Conservation (phyloP, 2,888 invertebrate species). For the Craniophora ligustri region DNA sequence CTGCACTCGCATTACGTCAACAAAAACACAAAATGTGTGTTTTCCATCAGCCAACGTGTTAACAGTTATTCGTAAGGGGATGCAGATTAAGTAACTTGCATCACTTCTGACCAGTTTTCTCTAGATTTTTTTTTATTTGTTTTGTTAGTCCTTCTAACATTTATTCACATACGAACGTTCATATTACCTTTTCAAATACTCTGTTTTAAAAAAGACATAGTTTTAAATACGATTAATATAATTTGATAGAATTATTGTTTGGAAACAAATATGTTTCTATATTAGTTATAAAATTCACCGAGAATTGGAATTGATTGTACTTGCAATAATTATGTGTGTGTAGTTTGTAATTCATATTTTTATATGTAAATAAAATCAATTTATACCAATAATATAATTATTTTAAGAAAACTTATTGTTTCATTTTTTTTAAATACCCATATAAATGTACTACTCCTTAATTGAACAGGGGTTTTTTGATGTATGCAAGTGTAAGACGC, state of each 20-base stretch:
- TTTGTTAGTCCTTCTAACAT: background rate
- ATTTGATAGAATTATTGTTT: background rate
- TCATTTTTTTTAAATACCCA: conserved; percentile 37
- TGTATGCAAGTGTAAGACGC: too few species aligned
- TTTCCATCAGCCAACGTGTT: too few species aligned
- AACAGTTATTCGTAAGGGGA: too few species aligned
- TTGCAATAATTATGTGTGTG: conserved; percentile 55
- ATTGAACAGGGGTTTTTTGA: too few species aligned
- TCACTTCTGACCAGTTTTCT: too few species aligned
- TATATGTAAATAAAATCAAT: conserved; percentile 84
- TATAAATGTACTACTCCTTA: too few species aligned
- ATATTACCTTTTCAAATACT: background rate
- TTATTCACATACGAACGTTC: background rate
- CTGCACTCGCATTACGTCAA: too few species aligned
- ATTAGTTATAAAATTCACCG: conserved; percentile 15
- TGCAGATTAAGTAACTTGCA: too few species aligned
- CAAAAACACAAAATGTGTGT: too few species aligned
- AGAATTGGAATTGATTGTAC: conserved; percentile 43
- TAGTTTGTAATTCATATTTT: conserved; percentile 57
- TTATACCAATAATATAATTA: conserved; percentile 75
- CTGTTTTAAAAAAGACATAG: background rate
- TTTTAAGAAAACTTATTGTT: conserved; percentile 56
- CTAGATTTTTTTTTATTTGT: too few species aligned
- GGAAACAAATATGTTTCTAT: conserved; percentile 9
- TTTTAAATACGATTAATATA: background rate